Base-by-base conservation (phyloP, 2,888 invertebrate genomes). In the Achlya flavicornis region DNA sequence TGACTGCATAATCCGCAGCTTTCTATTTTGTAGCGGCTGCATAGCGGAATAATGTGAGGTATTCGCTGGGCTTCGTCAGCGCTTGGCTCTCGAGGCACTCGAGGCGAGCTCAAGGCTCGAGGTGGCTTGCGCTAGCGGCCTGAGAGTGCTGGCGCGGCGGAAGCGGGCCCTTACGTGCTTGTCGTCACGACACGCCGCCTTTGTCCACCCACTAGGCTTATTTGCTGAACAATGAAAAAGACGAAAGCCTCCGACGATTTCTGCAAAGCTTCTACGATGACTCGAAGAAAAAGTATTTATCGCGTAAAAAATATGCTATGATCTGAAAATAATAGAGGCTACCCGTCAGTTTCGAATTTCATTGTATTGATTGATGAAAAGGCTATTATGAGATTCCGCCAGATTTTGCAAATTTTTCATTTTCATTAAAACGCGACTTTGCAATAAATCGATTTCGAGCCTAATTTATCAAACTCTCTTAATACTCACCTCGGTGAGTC, bases 161-260 rank as follows among this genome's bases (percentile, higher is more conserved):
- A 92, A 92, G 91, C 90, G 84, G 78, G 81, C 90, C 89, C 92
- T 92, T 91, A 91, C 88, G 91, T 87, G 89, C 91, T 90, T 83
- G 86, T 88, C 87, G 86, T 83, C 86, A 80, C 90, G 90, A 88
- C 90, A 86, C 86, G 86, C 88, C 88, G 91, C 92, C 92, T 92
- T 93, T 93, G 93, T 93, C 91, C 90, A 87, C 85, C 91, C 92
- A 92, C 93, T 92, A 92, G 90, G 89, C 92, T 93, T 92, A 92
- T 92, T 93, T 92, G 92, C 92, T 93, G 93, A 93, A 92, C 93
- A 92, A 92, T 91, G 91, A 86, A 91, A 91, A 92, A 91, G 86
- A 88, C 88, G 87, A 90, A 91, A 90, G 86, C 83, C 81, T 84
- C 83, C 81, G 71, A 84, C 86, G 81, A 88, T 88, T 90, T 88